Conservation (phyloP, 2,797 vertebrate species). For the Malacoraja senta region DNA sequence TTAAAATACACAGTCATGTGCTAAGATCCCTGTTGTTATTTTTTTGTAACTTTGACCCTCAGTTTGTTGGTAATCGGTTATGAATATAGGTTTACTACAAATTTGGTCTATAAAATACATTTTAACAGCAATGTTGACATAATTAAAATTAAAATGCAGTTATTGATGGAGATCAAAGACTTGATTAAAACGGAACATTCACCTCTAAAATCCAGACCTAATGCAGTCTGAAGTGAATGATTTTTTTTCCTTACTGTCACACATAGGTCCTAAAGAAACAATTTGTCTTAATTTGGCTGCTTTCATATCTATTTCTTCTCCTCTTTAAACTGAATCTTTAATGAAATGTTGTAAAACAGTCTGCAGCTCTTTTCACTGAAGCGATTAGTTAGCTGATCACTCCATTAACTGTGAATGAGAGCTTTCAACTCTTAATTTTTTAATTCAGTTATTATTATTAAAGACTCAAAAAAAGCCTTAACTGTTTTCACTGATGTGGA, state of each 20-base stretch:
- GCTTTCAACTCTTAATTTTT: not conserved
- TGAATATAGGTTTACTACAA: not conserved
- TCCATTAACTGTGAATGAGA: not conserved
- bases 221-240: not conserved
- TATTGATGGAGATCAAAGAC: not conserved
- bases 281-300: not conserved
- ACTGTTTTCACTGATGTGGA: not conserved
- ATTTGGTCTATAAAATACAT: not conserved
- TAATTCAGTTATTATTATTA: not conserved
- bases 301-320: not conserved
- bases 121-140: not conserved
- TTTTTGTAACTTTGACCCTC: conserved; percentile 23
- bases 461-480: not conserved
- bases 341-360: not conserved
- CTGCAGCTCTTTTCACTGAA: not conserved
- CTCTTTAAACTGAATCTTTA: not conserved
- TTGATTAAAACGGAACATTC: not conserved
- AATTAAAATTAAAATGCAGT: not conserved
- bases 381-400: not conserved
- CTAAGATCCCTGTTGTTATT: conserved; percentile 48
- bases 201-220: not conserved
- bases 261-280: not conserved
- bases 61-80: not conserved
- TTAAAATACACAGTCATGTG: conserved; percentile 97
- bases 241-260: not conserved